Evolutionary conservation across 2,888 invertebrate species (phyloP).

Genomic region (Rhyacophila evoluta): DNA sequence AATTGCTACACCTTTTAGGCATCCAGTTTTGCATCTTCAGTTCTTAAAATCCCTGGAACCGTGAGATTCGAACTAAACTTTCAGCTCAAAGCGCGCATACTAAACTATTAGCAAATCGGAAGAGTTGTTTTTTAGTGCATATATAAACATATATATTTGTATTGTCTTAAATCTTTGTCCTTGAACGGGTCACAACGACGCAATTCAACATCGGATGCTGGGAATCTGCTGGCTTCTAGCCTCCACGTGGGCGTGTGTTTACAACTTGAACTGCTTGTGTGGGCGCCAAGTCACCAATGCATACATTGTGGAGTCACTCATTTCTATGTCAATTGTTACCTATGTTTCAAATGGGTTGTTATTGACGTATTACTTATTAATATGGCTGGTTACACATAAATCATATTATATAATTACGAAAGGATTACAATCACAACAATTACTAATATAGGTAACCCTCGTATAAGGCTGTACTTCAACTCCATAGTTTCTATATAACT

Average conservation of each 20-base stretch:
- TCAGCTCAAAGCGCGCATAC: no score
- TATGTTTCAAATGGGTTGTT: background rate
- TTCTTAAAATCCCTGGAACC: no score
- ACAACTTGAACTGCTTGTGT: background rate
- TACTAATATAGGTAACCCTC: no score
- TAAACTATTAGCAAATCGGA: no score
- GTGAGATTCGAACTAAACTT: no score
- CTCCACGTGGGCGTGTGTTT: background rate
- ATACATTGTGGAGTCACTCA: background rate
- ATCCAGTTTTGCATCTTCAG: no score
- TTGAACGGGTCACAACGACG: background rate
- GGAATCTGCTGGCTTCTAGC: background rate
- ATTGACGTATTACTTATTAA: background rate
- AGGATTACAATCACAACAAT: background rate
- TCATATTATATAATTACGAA: background rate
- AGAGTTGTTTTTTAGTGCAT: no score
- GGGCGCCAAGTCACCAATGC: background rate
- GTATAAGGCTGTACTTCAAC: no score
- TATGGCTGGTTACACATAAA: background rate
- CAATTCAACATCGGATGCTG: background rate
- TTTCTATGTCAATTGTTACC: background rate
- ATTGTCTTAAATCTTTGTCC: background rate
- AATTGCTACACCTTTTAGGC: no score
- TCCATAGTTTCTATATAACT: no score
- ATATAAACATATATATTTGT: no score